These are phyloP conservation scores for Rhinoptilus africanus DNA, from an alignment of 2,113 vertebrate species.

Conservation along the genomic window DNA sequence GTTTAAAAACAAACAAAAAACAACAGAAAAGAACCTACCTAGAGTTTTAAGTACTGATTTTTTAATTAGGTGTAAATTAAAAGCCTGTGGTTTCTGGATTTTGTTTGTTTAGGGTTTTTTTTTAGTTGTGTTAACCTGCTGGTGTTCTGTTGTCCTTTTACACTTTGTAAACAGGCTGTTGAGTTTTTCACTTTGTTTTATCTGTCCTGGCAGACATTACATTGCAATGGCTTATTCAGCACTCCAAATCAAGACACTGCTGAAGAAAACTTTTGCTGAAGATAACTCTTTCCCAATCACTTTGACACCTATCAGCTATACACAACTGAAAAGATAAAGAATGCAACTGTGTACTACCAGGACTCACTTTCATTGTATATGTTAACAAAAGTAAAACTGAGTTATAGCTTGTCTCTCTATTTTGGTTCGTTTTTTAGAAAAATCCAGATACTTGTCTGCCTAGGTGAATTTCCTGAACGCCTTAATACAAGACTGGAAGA, in stretches of 20 bases:
- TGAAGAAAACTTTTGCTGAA: constrained; percentile 41
- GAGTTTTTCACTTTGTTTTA: constrained; percentile 17
- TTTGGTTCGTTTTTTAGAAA: background rate
- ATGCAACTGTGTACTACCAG: constrained; percentile 13
- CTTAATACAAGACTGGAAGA: constrained; percentile 38
- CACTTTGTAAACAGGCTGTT: background rate
- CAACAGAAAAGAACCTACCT: background rate
- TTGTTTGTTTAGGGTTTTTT: background rate
- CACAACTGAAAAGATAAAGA: constrained; percentile 31
- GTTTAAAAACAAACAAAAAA: background rate
- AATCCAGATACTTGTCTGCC: background rate
- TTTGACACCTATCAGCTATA: constrained; percentile 15
- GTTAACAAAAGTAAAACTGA: constrained; percentile 49
- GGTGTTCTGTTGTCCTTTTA: background rate
- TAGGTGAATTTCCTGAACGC: constrained; percentile 28
- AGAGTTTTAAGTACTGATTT: background rate
- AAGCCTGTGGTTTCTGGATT: background rate
- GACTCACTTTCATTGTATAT: constrained; percentile 30
- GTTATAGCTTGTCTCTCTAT: constrained; percentile 22
- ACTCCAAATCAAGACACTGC: constrained; percentile 83
- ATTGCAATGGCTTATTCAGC: constrained; percentile 88
- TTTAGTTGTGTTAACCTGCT: background rate
- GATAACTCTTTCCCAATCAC: constrained; percentile 21
- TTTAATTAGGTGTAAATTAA: background rate
- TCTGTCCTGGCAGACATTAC: constrained; percentile 71